Evolutionary conservation across 2,113 vertebrate genomes (phyloP).

Genomic region (Cromileptes altivelis): DNA sequence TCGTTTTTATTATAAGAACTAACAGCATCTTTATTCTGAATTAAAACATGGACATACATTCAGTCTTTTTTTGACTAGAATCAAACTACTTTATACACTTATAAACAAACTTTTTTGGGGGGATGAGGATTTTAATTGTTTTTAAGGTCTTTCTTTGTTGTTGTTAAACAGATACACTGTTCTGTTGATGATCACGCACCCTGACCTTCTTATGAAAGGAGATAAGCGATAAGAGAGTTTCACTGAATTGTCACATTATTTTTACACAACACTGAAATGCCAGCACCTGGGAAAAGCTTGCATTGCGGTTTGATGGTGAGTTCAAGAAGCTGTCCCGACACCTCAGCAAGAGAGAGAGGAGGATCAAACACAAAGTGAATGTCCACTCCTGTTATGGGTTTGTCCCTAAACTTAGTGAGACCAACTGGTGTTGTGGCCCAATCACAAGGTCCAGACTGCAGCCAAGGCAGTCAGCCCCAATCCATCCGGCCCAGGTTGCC

Average conservation of each 20-base stretch:
- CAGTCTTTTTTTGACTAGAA: neutral
- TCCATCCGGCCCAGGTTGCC: conserved; percentile 60
- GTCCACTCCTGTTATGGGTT: conserved; percentile 29
- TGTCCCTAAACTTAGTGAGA: conserved; percentile 44
- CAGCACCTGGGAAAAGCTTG: conserved; percentile 44
- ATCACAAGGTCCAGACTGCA: conserved; percentile 69
- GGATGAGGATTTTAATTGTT: neutral
- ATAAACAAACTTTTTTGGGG: neutral
- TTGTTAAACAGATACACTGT: neutral
- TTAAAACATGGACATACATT: neutral
- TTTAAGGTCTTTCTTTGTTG: too few species aligned
- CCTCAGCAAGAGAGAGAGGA: conserved; percentile 25
- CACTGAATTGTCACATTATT: conserved; percentile 21
- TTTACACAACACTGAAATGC: conserved; percentile 34
- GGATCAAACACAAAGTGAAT: conserved; percentile 51
- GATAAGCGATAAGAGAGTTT: conserved; percentile 18
- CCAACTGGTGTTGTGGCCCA: conserved; percentile 39
- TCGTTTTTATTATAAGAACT: neutral
- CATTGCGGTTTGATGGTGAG: conserved; percentile 41
- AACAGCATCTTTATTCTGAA: neutral
- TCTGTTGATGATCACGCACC: neutral
- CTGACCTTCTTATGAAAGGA: neutral
- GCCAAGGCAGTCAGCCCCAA: conserved; percentile 47
- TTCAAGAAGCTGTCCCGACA: conserved; percentile 40
- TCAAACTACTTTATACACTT: neutral